Evolutionary conservation across 30 jellyfish, hydroid and myxozoan species (phyloP).

Genomic region (Mastigias papua): DNA sequence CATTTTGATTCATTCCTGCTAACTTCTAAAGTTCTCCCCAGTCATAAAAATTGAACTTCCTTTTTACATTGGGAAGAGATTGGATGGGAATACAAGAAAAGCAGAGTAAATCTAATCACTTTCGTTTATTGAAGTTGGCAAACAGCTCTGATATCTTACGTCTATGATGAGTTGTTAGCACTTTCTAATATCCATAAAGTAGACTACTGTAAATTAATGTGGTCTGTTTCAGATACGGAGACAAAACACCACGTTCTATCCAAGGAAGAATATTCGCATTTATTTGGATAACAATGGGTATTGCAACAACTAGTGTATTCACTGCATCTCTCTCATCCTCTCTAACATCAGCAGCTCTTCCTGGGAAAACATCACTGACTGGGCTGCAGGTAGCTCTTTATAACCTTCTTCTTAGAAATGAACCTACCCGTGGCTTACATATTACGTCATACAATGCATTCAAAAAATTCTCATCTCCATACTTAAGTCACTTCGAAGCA

Average conservation of each 20-base stretch:
- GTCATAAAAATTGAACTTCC: too few relatives aligned
- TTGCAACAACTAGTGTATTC: slow-evolving; percentile 41
- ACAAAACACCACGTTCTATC: slow-evolving; percentile 39
- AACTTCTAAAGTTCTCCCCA: too few relatives aligned
- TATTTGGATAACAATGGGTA: slow-evolving; percentile 59
- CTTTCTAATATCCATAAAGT: neutral
- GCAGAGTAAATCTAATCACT: neutral
- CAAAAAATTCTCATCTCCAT: neutral
- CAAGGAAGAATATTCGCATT: slow-evolving; percentile 36
- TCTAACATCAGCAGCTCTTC: slow-evolving; percentile 56
- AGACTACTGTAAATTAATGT: too few relatives aligned
- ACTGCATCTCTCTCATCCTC: slow-evolving; percentile 72
- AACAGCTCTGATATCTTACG: neutral
- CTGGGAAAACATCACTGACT: slow-evolving; percentile 13
- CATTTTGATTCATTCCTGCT: too few relatives aligned
- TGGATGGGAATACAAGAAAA: neutral
- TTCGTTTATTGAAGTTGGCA: neutral
- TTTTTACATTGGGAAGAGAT: neutral
- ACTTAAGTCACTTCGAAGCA: neutral
- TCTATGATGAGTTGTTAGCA: neutral
- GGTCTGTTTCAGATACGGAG: slow-evolving; percentile 64
- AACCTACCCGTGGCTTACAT: neutral
- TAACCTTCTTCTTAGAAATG: neutral
- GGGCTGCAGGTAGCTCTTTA: slow-evolving; percentile 2
- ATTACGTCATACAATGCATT: neutral